Percentiles rank a stretch among this genome's conserved stretches.
phyloP scores from a whole-genome alignment of 64 coral and sea anemone genomes.

The Dendronephthya gigantea region DNA sequence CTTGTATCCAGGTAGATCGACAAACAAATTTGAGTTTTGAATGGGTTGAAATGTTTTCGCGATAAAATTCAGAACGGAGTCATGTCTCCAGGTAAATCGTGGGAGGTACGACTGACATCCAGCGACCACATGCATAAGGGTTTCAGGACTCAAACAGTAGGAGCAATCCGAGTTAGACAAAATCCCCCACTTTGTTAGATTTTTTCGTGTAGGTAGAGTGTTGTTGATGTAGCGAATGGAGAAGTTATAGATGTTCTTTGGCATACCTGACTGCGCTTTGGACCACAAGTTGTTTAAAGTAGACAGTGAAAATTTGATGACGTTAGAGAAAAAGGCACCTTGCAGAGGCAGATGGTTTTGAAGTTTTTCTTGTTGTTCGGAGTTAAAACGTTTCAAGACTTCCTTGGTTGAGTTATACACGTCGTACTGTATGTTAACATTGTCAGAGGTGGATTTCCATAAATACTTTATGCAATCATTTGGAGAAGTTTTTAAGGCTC shows the following conservation, averaged over 20 bases:
- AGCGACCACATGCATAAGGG: slow-evolving; percentile 32
- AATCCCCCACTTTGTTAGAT: slow-evolving; percentile 19
- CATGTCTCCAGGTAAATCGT: slow-evolving; percentile 48
- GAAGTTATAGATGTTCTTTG: not conserved
- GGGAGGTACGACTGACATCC: slow-evolving; percentile 18
- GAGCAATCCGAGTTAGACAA: not conserved
- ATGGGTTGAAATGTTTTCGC: not conserved
- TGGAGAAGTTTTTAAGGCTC: not conserved
- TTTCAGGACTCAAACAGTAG: slow-evolving; percentile 22
- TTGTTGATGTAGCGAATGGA: not conserved
- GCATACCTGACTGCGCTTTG: not conserved
- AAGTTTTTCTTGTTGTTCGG: not conserved
- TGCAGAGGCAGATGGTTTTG: not conserved
- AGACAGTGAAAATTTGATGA: not conserved
- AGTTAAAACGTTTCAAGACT: not conserved
- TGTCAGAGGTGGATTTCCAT: not conserved
- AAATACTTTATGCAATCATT: not conserved
- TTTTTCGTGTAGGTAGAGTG: slow-evolving; percentile 4
- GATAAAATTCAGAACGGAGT: slow-evolving; percentile 27
- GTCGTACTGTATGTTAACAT: not conserved
- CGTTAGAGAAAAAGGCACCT: not conserved
- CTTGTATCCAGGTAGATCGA: slow-evolving; percentile 16
- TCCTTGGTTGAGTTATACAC: not conserved
- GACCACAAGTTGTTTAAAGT: not conserved
- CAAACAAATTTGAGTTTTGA: slow-evolving; percentile 5